Evolutionary conservation across 2,113 vertebrate species (phyloP), one percentile per base, ranked within the genome.

Genomic region (Oenanthe melanoleuca): DNA sequence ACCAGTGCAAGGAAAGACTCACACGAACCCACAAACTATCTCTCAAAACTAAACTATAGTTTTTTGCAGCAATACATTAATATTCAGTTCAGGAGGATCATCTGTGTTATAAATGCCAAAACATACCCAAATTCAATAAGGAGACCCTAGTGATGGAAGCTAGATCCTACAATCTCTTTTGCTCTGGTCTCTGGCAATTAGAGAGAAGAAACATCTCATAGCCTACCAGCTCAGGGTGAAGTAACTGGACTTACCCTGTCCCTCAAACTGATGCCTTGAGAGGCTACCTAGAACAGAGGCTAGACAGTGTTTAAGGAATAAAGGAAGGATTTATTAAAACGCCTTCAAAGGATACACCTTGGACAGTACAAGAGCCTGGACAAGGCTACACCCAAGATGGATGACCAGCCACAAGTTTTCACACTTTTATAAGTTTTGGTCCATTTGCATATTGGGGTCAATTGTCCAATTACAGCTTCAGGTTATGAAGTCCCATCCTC

Each of bases 51-150:
- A 71, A 79, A 40, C 23, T 61, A 34, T 2, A 77, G 31, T 29
- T 94, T 94, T 93, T 93, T 83, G 38, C 47, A 66, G 10, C 21
- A 53, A 88, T 50, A 82, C 92, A 88, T 83, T 63, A 69, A 70
- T 31, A 63, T 83, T 88, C 88, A 80, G 45, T 80, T 94, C 74
- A 88, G 12, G 12, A 88, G 16, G 29, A 88, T 52, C 37, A 73
- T 37, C 53, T 77, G 53, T 0, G 0, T 66, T 55, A 57, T 21
- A 90, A 92, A 77, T n/a, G 63, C 59, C 37, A 80, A 82, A 86
- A 77, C 45, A 94, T 92, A 45, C 18, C 28, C 40, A 37, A 79
- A 92, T 23, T 71, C 80, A 93, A 7, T 16, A 88, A 77, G 64
- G 70, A 88, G 29, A 63, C 24, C 63, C 14, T 33, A 63, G 44